Evolutionary conservation across 2,888 invertebrate genomes (phyloP).

Genomic region (Cepaea hortensis): DNA sequence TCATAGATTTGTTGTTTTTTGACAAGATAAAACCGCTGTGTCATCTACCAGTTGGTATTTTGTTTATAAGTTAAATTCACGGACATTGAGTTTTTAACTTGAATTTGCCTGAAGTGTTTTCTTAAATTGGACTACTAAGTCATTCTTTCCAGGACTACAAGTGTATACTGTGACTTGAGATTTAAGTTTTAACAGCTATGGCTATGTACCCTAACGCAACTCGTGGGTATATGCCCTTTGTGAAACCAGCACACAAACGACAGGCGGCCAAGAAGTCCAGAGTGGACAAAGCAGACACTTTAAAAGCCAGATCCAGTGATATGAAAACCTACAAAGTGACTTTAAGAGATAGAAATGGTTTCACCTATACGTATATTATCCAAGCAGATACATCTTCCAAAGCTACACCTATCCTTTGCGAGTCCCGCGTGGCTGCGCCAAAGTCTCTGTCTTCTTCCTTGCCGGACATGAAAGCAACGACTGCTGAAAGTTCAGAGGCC

Average conservation of each 20-base stretch:
- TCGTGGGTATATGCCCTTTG: slow-evolving; percentile 72
- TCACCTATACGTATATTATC: slow-evolving; percentile 69
- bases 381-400: slow-evolving; percentile 68
- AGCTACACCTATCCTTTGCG: slow-evolving; percentile 66
- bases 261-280: slow-evolving; percentile 60
- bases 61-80: neutral
- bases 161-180: neutral
- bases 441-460: slow-evolving; percentile 49
- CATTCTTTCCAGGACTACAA: too few relatives aligned
- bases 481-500: slow-evolving; percentile 43
- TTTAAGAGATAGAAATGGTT: slow-evolving; percentile 67
- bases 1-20: neutral
- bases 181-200: slow-evolving; percentile 51
- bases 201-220: slow-evolving; percentile 73
- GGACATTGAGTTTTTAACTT: neutral
- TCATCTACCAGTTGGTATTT: neutral
- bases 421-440: slow-evolving; percentile 55
- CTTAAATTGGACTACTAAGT: neutral
- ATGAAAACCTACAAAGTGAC: slow-evolving; percentile 70
- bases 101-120: neutral
- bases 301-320: slow-evolving; percentile 46
- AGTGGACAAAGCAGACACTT: slow-evolving; percentile 56
- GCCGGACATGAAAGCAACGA: slow-evolving; percentile 48
- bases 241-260: slow-evolving; percentile 62
- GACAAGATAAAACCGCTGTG: neutral